Base-by-base conservation (phyloP, 2,113 vertebrate genomes). In the Uropsilus gracilis region DNA sequence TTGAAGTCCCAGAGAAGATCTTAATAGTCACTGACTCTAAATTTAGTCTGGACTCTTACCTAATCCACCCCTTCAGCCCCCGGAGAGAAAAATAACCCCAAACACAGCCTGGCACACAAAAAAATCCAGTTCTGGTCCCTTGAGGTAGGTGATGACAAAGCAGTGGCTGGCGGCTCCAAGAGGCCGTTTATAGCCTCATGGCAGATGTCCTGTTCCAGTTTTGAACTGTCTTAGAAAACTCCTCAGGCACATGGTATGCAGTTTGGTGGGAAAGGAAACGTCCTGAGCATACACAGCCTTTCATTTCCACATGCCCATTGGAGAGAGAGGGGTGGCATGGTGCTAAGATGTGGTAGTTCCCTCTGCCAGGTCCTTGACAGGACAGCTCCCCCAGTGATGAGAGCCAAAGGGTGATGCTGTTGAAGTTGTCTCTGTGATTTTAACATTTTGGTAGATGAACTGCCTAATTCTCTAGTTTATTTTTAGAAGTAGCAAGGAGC, bases 11-110 rank as follows among this genome's bases (percentile, higher is more conserved):
- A 87, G 32, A 81, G 1, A 90, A 89, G 48, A 66, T 32, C 34
- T 83, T 73, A 50, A 81, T 76, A 91, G 66, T 81, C 44, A 37
- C 32, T 90, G 87, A 82, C 78, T 96, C 83, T 96, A 84, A 96
- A 94, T 83, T 95, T 92, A 93, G 22, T 81, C 37, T 12, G 73
- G 64, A 78, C 22, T 83, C 44, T 80, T 90, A 86, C 59, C 83
- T 82, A 91, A 85, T 64, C 32, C 8, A 69, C 22, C 46, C 18
- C 94, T 80, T 75, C 93, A 69, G 82, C 83, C 59, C 46, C 42
- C 57, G 64, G 63, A 87, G 39, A 34, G 53, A 53, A 48, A 91
- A 89, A 86, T 8, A 55, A 71, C 9, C 22, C 32, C 50, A 86
- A 63, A 89, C 75, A 75, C 18, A 90, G 50, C 37, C 53, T 96